Evolutionary conservation across 1,140 invertebrate species (phyloP).

Genomic region (Subanguina moxae): DNA sequence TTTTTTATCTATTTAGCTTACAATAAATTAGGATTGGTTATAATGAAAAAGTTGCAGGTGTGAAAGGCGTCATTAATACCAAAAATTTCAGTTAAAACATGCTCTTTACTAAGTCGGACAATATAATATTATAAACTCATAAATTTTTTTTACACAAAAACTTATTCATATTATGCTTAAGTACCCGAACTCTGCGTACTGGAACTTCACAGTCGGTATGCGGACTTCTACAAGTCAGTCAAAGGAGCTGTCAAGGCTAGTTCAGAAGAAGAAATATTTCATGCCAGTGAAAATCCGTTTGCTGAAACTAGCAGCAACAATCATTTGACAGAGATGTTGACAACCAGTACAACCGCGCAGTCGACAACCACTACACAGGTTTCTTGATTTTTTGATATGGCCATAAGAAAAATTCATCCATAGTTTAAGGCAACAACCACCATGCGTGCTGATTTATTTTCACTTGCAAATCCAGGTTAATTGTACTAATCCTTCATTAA

Average conservation of each 20-base stretch:
- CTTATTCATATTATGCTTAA: constrained; percentile 17
- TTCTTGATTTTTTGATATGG: too few relatives aligned
- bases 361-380: constrained; percentile 11
- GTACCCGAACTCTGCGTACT: constrained; percentile 42
- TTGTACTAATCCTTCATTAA: too few relatives aligned
- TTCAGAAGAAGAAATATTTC: constrained; percentile 41
- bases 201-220: constrained; percentile 36
- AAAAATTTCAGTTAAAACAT: too few relatives aligned
- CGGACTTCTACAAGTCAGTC: constrained; percentile 31
- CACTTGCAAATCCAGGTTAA: neutral
- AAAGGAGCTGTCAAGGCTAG: neutral
- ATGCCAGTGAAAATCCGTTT: constrained; percentile 34
- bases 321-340: neutral
- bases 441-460: constrained; percentile 33
- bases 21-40: too few relatives aligned
- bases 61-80: too few relatives aligned
- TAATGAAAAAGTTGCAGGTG: too few relatives aligned
- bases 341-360: constrained; percentile 30
- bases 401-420: too few relatives aligned
- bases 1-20: too few relatives aligned
- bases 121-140: too few relatives aligned
- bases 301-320: constrained; percentile 9
- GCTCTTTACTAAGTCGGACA: too few relatives aligned
- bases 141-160: neutral
- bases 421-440: constrained; percentile 33